Base-by-base conservation (phyloP, 2,113 vertebrate species). In the Tautogolabrus adspersus region DNA sequence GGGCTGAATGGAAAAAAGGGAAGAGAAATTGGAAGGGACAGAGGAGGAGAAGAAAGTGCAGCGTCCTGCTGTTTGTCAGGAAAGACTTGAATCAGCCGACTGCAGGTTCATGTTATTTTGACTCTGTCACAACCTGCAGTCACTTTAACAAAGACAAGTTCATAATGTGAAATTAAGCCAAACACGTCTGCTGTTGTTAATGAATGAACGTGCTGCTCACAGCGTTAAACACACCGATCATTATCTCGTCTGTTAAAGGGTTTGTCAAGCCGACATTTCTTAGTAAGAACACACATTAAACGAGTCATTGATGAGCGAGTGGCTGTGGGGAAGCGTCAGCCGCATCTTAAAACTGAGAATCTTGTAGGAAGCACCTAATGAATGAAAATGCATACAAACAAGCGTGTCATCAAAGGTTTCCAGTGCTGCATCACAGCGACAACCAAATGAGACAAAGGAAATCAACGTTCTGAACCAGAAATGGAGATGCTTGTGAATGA, bases 11-110 rank as follows among this genome's bases (percentile, higher is more conserved):
- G 57, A 55, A 23, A 66, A 34, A 34, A 75, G 66, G 30, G 30
- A 34, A 4, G 6, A 37, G 44, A 77, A 23, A 69, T 10, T 13
- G n/a, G 18, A 72, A 11, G 58, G 30, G 74, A 72, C 9, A 21
- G 55, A 55, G 5, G 16, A 22, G 8, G n/a, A 61, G 47, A 64
- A 23, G 54, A 57, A 66, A 57, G 60, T 70, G 51, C 74, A 49
- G 0, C 38, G 23, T 30, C 21, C n/a, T 12, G 34, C 71, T 38
- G 62, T 51, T 63, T 75, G 46, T 46, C 59, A 6, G 18, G 16
- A 7, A 18, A 49, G 47, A 49, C 47, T 19, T 49, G 15, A 49
- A 49, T 49, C 18, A 49, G 47, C 47, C 19, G 47, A 49, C 47
- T 49, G 47, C 47, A 49, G 47, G 47, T 49, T 49, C 18, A 49